phyloP scores from a whole-genome alignment of 2,797 vertebrate species.

The Malurus leucopterus region DNA sequence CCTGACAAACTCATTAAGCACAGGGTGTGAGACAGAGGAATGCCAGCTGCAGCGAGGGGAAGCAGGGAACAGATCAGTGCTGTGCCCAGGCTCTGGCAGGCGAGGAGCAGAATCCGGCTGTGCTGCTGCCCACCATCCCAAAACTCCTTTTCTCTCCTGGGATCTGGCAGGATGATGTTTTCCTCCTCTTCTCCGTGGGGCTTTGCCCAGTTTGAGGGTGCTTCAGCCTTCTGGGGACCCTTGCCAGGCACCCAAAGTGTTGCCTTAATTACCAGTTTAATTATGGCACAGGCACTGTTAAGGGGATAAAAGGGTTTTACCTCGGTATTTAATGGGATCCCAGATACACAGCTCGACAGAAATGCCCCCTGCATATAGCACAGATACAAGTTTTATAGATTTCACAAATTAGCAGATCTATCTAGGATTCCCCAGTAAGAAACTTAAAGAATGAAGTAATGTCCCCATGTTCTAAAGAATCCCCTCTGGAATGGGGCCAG shows the following conservation, averaged over 20 bases:
- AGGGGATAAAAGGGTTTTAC: no score
- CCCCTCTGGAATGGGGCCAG: no score
- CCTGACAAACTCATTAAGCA: slow-evolving; percentile 47
- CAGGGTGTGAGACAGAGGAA: background rate
- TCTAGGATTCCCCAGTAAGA: no score
- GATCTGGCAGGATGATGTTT: background rate
- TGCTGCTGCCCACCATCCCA: fast-evolving
- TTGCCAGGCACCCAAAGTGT: background rate
- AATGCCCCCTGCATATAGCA: no score
- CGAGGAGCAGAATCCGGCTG: background rate
- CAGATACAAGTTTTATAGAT: no score
- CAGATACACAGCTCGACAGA: no score
- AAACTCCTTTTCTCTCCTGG: background rate
- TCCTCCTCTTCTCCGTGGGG: background rate
- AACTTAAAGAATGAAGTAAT: no score
- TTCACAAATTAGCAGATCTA: no score
- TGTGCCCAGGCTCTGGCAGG: background rate
- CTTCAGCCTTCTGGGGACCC: background rate
- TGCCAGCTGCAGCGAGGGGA: background rate
- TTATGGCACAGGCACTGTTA: no score
- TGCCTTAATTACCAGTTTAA: no score
- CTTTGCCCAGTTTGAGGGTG: background rate
- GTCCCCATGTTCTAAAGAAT: no score
- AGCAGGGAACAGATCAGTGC: background rate
- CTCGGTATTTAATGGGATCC: no score